Evolutionary conservation across 2,888 invertebrate genomes (phyloP).

Genomic region (Myopa tessellatipennis): DNA sequence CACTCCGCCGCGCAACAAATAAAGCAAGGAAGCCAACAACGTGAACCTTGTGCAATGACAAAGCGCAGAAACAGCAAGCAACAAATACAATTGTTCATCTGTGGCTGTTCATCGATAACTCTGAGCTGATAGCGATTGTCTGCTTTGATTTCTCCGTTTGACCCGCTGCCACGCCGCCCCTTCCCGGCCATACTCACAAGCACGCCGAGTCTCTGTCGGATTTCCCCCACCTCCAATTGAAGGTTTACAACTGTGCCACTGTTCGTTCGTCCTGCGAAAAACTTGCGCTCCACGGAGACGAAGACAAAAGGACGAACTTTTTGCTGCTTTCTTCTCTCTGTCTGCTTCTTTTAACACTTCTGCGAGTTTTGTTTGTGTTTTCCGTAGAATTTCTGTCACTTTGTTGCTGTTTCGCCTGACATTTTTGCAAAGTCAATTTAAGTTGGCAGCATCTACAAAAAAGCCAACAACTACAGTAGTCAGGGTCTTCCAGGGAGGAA

Average conservation of each 20-base stretch:
- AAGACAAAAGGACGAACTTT: constrained; percentile 47
- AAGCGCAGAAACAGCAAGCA: constrained; percentile 21
- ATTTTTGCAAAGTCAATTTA: constrained; percentile 52
- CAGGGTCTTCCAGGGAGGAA: background rate
- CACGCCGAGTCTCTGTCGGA: too few relatives aligned
- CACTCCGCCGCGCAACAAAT: constrained; percentile 21
- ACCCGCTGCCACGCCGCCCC: background rate
- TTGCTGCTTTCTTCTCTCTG: constrained; percentile 32
- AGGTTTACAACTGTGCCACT: background rate
- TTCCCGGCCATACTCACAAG: background rate
- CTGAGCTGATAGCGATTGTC: constrained; percentile 26
- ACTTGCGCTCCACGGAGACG: constrained; percentile 3
- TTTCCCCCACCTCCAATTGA: background rate
- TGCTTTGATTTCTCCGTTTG: background rate
- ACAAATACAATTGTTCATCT: constrained; percentile 48
- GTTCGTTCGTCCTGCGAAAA: constrained; percentile 13
- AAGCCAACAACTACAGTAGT: background rate
- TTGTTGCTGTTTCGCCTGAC: constrained; percentile 43
- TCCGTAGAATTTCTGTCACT: constrained; percentile 30
- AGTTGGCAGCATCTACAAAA: constrained; percentile 37
- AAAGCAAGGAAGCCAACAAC: constrained; percentile 35
- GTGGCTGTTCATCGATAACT: constrained; percentile 49
- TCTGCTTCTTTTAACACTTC: constrained; percentile 54
- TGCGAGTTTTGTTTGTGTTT: constrained; percentile 41
- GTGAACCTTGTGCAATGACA: constrained; percentile 29